Evolutionary conservation across 2,797 vertebrate genomes (phyloP), one percentile per base, ranked within the genome.

Genomic region (Lithobates pipiens): DNA sequence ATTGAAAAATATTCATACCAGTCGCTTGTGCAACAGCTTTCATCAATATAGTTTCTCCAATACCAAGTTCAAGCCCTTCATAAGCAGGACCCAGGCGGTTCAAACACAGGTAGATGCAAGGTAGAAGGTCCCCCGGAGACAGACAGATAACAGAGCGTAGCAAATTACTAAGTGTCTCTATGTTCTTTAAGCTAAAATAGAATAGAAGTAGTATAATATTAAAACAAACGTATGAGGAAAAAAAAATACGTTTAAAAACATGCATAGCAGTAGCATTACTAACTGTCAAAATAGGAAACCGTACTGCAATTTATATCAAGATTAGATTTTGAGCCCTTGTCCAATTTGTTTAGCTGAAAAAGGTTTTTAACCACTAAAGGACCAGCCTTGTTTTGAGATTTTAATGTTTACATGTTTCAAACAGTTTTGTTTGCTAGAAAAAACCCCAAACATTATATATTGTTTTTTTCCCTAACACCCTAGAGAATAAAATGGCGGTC

Each of bases 21-120:
- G 97, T 98, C 84, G 97, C 96, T 91, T 98, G 97, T 88, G 97
- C 97, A 73, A 98, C 94, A 0, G 97, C 97, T 90, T 96, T 97
- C 95, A 97, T 96, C 73, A 98, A 94, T 83, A 97, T 93, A 0
- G 95, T 96, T 68, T 97, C 97, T 2, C 97, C 97, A 0, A 98
- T 89, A 0, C 97, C 97, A 0, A 98, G 94, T 91, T 98, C 97
- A 88, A 98, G 91, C 65, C 97, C 97, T 86, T 96, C 92, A 90
- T 97, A 96, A 63, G 97, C 96, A 0, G 97, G 97, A 21, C 96
- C 97, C 16, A 98, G 95, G 90, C 94, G 95, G 91, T 96, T 98
- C 89, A 98, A 91, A 90, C 96, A 97, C 88, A 98, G 94, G 91
- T 97, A 97, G 70, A 98, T 92, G 76, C 96, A 95, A 74, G 96